Percentiles rank a stretch among this genome's conserved stretches.
Evolutionary conservation across 2,888 invertebrate genomes (phyloP).

Genomic region (Drosophila kokeensis): DNA sequence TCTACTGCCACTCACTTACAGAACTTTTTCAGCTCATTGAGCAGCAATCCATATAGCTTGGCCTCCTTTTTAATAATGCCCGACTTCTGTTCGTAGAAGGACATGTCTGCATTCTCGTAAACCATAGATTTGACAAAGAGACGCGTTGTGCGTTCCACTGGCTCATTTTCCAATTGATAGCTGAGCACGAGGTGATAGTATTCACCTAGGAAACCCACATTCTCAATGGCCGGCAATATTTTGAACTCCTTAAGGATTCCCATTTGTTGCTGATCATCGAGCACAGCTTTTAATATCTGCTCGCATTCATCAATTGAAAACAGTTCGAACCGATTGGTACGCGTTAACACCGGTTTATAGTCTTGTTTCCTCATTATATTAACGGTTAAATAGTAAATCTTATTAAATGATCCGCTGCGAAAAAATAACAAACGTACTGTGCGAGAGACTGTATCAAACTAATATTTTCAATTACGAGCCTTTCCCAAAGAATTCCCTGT

Average conservation of each 20-base stretch:
- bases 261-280: slow-evolving; percentile 45
- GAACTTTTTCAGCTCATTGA: slow-evolving; percentile 67
- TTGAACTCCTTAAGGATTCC: slow-evolving; percentile 55
- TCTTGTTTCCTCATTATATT: slow-evolving; percentile 39
- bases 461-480: background rate
- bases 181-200: slow-evolving; percentile 74
- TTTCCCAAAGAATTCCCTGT: background rate
- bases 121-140: slow-evolving; percentile 78
- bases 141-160: slow-evolving; percentile 38
- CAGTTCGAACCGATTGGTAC: slow-evolving; percentile 57
- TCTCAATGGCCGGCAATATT: slow-evolving; percentile 65
- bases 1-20: slow-evolving; percentile 60
- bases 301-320: slow-evolving; percentile 66
- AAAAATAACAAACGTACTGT: background rate
- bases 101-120: slow-evolving; percentile 61
- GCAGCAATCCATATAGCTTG: slow-evolving; percentile 63
- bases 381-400: background rate
- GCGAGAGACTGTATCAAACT: slow-evolving; percentile 18
- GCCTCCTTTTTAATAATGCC: slow-evolving; percentile 74
- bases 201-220: slow-evolving; percentile 79
- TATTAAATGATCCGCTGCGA: background rate
- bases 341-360: slow-evolving; percentile 50
- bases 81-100: slow-evolving; percentile 54
- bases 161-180: slow-evolving; percentile 57
- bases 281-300: slow-evolving; percentile 60